Base-by-base conservation (phyloP, 2,797 vertebrate species). In the Melanotaenia trifasciata region DNA sequence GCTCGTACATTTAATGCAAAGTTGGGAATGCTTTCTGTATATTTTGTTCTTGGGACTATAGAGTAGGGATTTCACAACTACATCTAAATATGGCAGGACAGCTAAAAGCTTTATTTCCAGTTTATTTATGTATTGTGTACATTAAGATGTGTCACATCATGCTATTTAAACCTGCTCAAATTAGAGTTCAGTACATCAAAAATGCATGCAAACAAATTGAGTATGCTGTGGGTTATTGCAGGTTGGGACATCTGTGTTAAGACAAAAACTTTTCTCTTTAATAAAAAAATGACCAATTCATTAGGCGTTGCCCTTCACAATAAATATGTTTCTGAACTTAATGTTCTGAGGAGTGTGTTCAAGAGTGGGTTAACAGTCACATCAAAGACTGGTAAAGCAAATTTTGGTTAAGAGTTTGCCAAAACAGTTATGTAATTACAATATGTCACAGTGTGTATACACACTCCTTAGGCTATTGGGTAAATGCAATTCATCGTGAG, bases 371-470 rank as follows among this genome's bases (percentile, higher is more conserved):
- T 90, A 79, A 87, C 64, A 83, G 72, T 74, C 68, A 82, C 79
- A 85, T 87, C 81, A 80, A 88, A 87, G 74, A 64, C 75, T 40
- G 69, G 47, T 77, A 68, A 70, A 81, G 78, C 64, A 75, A 84
- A 86, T 71, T 77, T 70, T 80, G 60, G 60, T 76, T 61, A 62
- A 72, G 77, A 81, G 72, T 91, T 93, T 87, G 84, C 89, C 85
- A 90, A 90, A 85, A 90, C 84, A 85, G 91, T 90, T 87, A 91
- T 89, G 86, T 79, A 78, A 88, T 92, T 91, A 90, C 40, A 80
- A 86, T 78, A 84, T 87, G 88, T 86, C 77, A 78, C 71, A 82
- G 67, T 83, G 71, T 87, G 70, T 84, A 83, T 66, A 84, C 71
- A 81, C 81, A 82, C 80, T 82, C 72, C 70, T 85, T 74, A 75